phyloP scores from a whole-genome alignment of 2,113 vertebrate species.

The Nansenia antarctica region DNA sequence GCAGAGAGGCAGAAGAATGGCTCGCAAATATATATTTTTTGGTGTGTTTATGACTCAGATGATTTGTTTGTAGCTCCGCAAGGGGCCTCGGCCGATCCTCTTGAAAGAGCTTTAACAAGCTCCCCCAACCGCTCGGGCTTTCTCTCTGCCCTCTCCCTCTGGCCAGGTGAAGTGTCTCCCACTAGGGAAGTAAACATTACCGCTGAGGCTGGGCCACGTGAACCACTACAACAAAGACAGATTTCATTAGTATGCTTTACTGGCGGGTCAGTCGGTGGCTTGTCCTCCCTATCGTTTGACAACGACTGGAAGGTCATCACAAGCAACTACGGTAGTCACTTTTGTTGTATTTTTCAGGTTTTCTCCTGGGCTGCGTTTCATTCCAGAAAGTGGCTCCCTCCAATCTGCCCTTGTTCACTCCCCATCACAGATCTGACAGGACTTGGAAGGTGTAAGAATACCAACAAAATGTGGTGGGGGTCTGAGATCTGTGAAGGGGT shows the following conservation, averaged over 20 bases:
- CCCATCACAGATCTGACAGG: no score
- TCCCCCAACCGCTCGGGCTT: neutral
- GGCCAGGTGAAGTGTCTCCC: neutral
- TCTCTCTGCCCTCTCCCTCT: neutral
- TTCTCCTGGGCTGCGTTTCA: no score
- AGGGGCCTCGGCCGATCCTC: no score
- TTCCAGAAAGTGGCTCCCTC: no score
- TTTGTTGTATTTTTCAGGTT: no score
- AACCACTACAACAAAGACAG: neutral
- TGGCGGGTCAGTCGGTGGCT: neutral
- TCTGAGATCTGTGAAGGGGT: no score
- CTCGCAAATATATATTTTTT: slow-evolving; percentile 9
- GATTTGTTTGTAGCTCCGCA: neutral
- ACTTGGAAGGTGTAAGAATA: no score
- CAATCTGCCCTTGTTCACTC: no score
- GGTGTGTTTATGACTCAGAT: neutral
- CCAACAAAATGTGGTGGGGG: no score
- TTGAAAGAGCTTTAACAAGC: slow-evolving; percentile 1
- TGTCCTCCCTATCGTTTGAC: neutral
- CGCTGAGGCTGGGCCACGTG: neutral
- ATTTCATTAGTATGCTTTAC: neutral
- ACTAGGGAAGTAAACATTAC: neutral
- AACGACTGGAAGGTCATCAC: neutral
- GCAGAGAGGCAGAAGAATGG: neutral
- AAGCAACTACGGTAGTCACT: no score